A percentile compares a stretch with the other conserved stretches of the same genome.
phyloP scores from a whole-genome alignment of 2,113 vertebrate species.

The Dendrocopos noguchii region DNA sequence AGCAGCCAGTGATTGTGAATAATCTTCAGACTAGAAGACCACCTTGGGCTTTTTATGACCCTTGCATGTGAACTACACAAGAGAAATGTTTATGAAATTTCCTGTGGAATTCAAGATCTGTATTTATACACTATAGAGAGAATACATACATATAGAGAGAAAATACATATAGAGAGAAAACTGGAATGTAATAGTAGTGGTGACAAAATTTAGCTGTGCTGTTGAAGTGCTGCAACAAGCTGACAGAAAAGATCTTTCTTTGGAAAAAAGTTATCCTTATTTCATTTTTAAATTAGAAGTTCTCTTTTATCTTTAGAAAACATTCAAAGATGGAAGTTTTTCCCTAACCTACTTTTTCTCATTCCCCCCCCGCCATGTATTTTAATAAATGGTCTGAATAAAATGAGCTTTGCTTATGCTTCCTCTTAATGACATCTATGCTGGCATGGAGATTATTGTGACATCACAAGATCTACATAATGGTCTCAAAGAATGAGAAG shows the following conservation, averaged over 20 bases:
- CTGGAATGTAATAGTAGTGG: background rate
- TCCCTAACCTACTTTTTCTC: background rate
- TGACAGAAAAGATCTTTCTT: background rate
- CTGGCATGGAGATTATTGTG: background rate
- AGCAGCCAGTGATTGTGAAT: background rate
- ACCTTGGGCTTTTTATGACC: background rate
- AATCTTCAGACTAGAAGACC: background rate
- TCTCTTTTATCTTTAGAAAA: background rate
- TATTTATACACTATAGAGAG: background rate
- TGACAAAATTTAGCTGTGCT: constrained; percentile 21
- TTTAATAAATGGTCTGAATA: background rate
- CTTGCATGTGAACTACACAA: background rate
- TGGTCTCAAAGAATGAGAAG: constrained; percentile 27
- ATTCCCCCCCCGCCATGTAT: background rate
- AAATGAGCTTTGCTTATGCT: constrained; percentile 4
- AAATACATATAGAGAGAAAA: background rate
- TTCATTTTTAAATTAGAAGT: background rate
- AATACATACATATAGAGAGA: too few relatives aligned
- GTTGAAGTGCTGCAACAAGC: background rate
- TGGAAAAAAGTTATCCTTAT: background rate
- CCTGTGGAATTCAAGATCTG: background rate
- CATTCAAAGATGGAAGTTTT: background rate
- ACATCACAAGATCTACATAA: constrained; percentile 36
- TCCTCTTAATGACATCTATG: background rate
- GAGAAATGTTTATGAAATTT: background rate